Conservation (phyloP, 2,113 vertebrate genomes). For the Dissostichus mawsoni region DNA sequence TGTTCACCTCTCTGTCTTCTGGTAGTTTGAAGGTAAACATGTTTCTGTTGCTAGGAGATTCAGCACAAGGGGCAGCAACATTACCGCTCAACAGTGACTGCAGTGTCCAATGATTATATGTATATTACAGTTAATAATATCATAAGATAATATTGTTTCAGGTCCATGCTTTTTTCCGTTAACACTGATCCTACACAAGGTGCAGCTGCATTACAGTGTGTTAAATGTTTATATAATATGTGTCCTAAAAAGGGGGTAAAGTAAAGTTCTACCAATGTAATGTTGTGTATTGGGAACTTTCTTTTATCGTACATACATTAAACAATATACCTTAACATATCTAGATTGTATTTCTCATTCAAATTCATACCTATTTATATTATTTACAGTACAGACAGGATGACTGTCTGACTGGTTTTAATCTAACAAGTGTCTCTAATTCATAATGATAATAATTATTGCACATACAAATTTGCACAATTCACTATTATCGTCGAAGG, state of each 20-base stretch:
- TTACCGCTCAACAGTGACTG: conserved; percentile 25
- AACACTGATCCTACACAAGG: background rate
- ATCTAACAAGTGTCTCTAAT: background rate
- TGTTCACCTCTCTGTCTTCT: conserved; percentile 31
- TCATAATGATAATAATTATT: background rate
- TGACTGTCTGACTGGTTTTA: background rate
- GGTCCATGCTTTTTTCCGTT: background rate
- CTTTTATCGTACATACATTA: background rate
- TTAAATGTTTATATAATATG: background rate
- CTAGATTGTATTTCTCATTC: background rate
- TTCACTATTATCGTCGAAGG: background rate
- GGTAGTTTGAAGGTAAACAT: conserved; percentile 55
- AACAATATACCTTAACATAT: background rate
- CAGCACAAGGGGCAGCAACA: conserved; percentile 15
- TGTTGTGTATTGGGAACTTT: background rate
- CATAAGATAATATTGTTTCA: background rate
- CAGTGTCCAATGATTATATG: background rate
- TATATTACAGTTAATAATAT: background rate
- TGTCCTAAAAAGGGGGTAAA: background rate
- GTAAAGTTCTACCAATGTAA: background rate
- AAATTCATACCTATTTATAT: background rate
- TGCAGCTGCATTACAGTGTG: background rate
- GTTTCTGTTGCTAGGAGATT: conserved; percentile 71
- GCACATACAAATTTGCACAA: too few relatives aligned
- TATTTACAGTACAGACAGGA: background rate